A percentile compares a stretch with the other conserved stretches of the same genome.
These are phyloP conservation scores for Copidosoma floridanum DNA, from an alignment of 1,140 invertebrate species.

Conservation along the genomic window DNA sequence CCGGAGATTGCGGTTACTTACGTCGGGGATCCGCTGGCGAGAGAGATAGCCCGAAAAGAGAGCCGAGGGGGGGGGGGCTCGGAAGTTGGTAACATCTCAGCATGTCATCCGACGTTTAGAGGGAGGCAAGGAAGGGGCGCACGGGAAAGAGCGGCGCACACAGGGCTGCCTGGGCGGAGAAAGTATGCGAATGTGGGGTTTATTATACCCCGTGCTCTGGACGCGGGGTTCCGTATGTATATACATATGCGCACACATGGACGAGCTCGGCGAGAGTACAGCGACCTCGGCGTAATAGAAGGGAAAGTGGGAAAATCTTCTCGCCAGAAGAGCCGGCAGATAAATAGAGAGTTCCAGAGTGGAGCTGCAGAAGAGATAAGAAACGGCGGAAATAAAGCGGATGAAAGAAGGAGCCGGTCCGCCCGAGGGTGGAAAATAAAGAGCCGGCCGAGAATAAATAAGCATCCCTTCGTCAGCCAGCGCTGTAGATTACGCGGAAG, in stretches of 20 bases:
- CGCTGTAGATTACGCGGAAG: slow-evolving; percentile 9
- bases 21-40: not conserved
- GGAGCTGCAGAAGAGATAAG: not conserved
- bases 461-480: too few species aligned
- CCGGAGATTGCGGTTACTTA: slow-evolving; percentile 21
- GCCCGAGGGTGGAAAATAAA: not conserved
- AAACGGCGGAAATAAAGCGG: not conserved
- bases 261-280: not conserved
- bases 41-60: not conserved
- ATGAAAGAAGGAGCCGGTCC: slow-evolving; percentile 1
- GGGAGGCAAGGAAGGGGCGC: too few species aligned
- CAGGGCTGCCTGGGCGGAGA: too few species aligned
- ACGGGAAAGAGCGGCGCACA: not conserved
- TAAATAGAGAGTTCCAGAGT: not conserved
- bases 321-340: too few species aligned
- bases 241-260: not conserved
- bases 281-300: not conserved
- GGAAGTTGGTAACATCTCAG: slow-evolving; percentile 27
- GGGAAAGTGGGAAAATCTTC: not conserved
- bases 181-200: too few species aligned
- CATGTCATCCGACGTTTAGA: slow-evolving; percentile 17
- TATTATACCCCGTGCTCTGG: too few species aligned
- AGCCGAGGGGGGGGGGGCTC: not conserved
- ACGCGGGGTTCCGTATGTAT: too few species aligned
- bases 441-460: slow-evolving; percentile 10